Evolutionary conservation across 2,797 vertebrate genomes (phyloP), one percentile per base, ranked within the genome.

Genomic region (Sebastes minor): DNA sequence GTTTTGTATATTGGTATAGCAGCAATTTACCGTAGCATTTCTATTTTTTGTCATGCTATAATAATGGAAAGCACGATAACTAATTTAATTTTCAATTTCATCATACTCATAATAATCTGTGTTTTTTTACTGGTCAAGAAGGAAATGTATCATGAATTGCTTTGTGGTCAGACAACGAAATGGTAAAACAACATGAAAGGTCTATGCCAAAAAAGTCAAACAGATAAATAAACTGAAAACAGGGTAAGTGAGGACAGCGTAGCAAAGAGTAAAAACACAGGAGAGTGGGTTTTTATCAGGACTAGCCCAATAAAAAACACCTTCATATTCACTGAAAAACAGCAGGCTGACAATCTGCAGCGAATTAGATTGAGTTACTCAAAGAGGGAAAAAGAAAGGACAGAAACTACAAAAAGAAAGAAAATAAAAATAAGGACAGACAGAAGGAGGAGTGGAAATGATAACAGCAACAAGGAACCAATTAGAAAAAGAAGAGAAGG

Each of bases 401-500:
- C 14, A 25, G 42, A 56, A 30, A 56, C 8, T 38, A 38, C 38
- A 38, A 38, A 38, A 33, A 65, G 18, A 59, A 57, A 71, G 10
- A 32, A 66, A 25, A 30, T 7, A 61, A 3, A 5, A 59, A 56
- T 8, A 52, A 30, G 16, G 22, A 72, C 9, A 18, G 11, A 61
- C 2, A 10, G 9, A 25, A 22, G 52, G 49, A 23, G 23, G 18
- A 46, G 18, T 0, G 1, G 30, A 53, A 20, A 65, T 32, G 28
- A 68, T 76, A 32, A 38, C 52, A 68, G 60, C 64, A 49, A 11
- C 66, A 67, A 66, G 13, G 46, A 78, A 38, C 6, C 74, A 61
- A 65, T 73, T 73, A 57, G 20, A 13, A 20, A 49, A 61, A 63
- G 23, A 53, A 27, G 10, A 53, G 4, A 52, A 14, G 12, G 13